Evolutionary conservation across 2,113 vertebrate species (phyloP).

Genomic region (Eulemur rufifrons): DNA sequence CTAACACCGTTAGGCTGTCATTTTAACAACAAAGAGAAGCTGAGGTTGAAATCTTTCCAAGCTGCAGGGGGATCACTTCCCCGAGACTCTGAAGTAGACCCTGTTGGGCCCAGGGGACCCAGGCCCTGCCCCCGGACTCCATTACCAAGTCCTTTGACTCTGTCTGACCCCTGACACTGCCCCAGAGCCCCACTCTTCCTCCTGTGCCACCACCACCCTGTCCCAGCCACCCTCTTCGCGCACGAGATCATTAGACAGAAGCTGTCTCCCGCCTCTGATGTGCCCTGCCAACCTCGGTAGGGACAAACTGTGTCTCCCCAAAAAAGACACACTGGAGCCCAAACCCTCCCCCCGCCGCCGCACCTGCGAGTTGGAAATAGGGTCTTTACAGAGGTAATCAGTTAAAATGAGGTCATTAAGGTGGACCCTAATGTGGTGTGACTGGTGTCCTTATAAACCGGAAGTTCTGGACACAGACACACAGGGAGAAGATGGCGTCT

Average conservation of each 20-base stretch:
- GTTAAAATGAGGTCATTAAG: not conserved
- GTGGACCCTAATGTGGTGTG: fast-evolving
- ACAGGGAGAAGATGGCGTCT: fast-evolving
- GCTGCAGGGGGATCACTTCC: too few species aligned
- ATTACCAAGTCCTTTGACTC: not conserved
- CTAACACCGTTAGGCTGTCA: not conserved
- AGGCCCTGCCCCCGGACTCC: not conserved
- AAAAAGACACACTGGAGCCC: not conserved
- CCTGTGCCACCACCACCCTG: too few species aligned
- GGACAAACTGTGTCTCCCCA: not conserved
- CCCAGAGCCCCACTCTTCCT: too few species aligned
- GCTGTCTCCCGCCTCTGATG: not conserved
- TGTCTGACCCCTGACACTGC: fast-evolving
- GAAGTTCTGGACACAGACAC: not conserved
- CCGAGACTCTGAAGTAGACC: not conserved
- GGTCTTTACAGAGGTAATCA: not conserved
- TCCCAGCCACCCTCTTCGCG: not conserved
- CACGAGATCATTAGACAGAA: too few species aligned
- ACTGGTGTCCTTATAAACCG: not conserved
- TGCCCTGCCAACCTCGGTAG: too few species aligned
- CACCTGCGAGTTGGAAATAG: not conserved
- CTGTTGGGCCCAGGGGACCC: too few species aligned
- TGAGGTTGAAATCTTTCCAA: not conserved
- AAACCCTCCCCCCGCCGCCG: not conserved
- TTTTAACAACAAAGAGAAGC: not conserved